These are phyloP conservation scores for Melanerpes aurifrons DNA, from an alignment of 2,113 vertebrate species.

Conservation along the genomic window DNA sequence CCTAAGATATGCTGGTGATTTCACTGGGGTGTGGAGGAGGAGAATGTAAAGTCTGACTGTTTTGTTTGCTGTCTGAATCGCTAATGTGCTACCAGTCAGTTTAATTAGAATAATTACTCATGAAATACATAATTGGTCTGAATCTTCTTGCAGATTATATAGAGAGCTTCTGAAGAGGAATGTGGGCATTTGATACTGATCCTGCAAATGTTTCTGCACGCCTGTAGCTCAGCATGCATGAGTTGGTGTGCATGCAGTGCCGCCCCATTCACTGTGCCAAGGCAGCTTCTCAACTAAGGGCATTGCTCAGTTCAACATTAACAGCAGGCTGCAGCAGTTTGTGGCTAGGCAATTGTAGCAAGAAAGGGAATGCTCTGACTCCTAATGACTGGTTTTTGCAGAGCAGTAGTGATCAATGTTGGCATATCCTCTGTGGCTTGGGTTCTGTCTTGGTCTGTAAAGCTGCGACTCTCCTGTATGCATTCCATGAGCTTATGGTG, in stretches of 20 bases:
- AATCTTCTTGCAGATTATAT: slow-evolving; percentile 22
- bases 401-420: background rate
- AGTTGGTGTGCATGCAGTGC: background rate
- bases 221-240: background rate
- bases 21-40: slow-evolving; percentile 34
- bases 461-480: background rate
- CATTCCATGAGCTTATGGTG: background rate
- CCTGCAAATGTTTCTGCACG: background rate
- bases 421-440: background rate
- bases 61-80: slow-evolving; percentile 63
- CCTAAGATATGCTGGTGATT: background rate
- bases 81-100: slow-evolving; percentile 54
- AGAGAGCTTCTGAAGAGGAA: slow-evolving; percentile 40
- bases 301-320: background rate
- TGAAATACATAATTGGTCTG: slow-evolving; percentile 51
- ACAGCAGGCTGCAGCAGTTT: background rate
- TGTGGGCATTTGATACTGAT: slow-evolving; percentile 45
- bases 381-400: background rate
- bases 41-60: slow-evolving; percentile 54
- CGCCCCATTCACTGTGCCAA: background rate
- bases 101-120: slow-evolving; percentile 69
- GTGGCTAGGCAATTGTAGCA: accelerated
- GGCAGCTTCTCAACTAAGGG: background rate
- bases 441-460: background rate
- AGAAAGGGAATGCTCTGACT: background rate